These are phyloP conservation scores for human (Homo sapiens) DNA, from an alignment of 2,113 vertebrate genomes.

Conservation along the genomic window DNA sequence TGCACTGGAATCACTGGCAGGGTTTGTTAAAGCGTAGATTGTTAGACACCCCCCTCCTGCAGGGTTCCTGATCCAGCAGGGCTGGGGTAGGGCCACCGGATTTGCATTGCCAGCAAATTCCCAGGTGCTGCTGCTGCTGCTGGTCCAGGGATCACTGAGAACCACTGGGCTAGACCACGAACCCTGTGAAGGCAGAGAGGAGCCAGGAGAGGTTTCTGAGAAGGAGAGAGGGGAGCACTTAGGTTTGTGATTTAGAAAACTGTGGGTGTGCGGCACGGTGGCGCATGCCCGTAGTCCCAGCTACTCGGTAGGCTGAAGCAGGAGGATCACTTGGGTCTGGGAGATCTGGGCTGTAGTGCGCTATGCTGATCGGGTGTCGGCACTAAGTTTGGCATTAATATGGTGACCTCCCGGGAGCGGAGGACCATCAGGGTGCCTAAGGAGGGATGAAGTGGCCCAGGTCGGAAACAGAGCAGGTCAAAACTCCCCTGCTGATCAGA, in stretches of 20 bases:
- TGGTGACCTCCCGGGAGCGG: no score
- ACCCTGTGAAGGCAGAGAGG: not conserved
- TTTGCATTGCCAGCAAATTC: not conserved
- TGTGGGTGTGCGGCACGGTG: no score
- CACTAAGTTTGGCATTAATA: no score
- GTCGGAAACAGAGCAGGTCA: no score
- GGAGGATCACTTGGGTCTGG: no score
- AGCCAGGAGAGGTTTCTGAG: not conserved
- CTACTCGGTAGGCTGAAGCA: no score
- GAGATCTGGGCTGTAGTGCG: no score
- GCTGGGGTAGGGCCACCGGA: not conserved
- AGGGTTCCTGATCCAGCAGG: not conserved
- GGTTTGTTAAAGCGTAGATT: not conserved
- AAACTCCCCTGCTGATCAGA: not conserved
- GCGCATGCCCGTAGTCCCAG: no score
- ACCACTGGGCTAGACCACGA: not conserved
- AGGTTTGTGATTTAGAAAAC: not conserved
- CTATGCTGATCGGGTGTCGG: no score
- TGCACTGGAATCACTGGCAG: not conserved
- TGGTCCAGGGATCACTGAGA: not conserved
- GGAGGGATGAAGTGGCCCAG: no score
- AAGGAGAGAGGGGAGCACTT: not conserved
- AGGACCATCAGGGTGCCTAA: no score
- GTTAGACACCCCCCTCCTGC: no score
- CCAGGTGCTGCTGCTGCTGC: not conserved